Base-by-base conservation (phyloP, 1,140 invertebrate species). In the Mycetomoellerius zeteki region DNA sequence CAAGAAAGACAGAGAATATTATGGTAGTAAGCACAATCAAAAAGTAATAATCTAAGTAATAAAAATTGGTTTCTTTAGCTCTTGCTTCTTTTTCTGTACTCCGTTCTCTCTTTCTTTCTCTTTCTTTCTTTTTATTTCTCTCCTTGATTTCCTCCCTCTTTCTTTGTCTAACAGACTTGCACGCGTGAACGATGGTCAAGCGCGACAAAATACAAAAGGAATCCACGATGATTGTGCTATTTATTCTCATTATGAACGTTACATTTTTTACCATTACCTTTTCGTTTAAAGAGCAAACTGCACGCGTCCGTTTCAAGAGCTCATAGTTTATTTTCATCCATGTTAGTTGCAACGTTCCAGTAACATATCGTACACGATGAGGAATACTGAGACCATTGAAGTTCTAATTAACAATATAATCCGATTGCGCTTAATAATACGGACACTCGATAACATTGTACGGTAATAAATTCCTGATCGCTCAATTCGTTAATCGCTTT, bases 391-490 rank as follows among this genome's bases (percentile, higher is more conserved):
- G 30, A 24, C 47, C 30, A 67, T 65, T 65, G n/a, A 52, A 67
- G 30, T 47, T 56, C 52, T 56, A 52, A 75, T 75, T 67, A 80
- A 67, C 80, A 50, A 24, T 47, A 19, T 73, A 84, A 75, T 84
- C 71, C 27, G 71, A 60, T 62, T 56, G 19, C 14, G 37, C 37
- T 73, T 84, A 75, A 84, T 75, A 43, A 27, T 16, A 80, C 54
- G 43, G 37, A 60, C 37, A 84, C 75, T 73, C 54, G 56, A 75
- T 84, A 82, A 73, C 37, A 37, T 52, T 37, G 47, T 24, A n/a
- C 33, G 47, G n/a, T 60, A 75, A 84, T 84, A 84, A 73, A 84
- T 84, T 60, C 24, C 69, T 21, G 62, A 65, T 67, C 54, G 12
- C 37, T 50, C 56, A 19, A 21, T 30, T 62, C 62, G 78, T 71